Evolutionary conservation across 2,797 vertebrate species (phyloP), one percentile per base, ranked within the genome.

Genomic region (Falco biarmicus): DNA sequence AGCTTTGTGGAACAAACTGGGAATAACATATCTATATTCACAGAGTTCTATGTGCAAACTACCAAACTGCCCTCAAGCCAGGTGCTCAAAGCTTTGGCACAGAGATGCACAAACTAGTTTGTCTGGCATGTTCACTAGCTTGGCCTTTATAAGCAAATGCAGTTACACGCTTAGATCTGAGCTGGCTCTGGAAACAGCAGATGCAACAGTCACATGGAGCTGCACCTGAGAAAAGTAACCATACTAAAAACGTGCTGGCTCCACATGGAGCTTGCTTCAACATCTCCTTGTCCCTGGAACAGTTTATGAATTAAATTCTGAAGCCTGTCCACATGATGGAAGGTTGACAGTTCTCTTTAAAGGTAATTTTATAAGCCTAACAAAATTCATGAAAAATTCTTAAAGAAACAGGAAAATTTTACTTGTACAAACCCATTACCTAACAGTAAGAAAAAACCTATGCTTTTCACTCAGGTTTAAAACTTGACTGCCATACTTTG

Each of bases 11-110:
- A 50, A 37, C 65, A 31, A 39, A 45, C 5, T 6, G 29, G 28
- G 51, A 29, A 6, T 9, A 3, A 2, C 1, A 7, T 2, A 19
- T 10, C n/a, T 13, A 3, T 6, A 11, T 4, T 9, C 26, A 47
- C 15, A 26, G 60, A 45, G 26, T 3, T 13, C 84, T 39, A 2
- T 2, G 8, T 3, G 8, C 63, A n/a, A 51, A 17, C 11, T 1
- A 1, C 65, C 70, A 6, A 31, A 15, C 51, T 34, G 69, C 57
- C 70, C 81, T 10, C 10, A 24, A 10, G 2, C 32, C 75, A 75
- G 69, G 24, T 32, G 80, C 82, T 57, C 71, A 6, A 29, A 29
- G 48, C 15, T 34, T 11, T 3, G 39, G 32, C 15, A 29, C 28
- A 1, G 20, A n/a, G 57, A 19, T 34, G 22, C 53, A 60, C 59